Percentiles rank a stretch among this genome's conserved stretches.
Conservation (phyloP, 64 coral and sea anemone genomes). For the Orbicella faveolata region DNA sequence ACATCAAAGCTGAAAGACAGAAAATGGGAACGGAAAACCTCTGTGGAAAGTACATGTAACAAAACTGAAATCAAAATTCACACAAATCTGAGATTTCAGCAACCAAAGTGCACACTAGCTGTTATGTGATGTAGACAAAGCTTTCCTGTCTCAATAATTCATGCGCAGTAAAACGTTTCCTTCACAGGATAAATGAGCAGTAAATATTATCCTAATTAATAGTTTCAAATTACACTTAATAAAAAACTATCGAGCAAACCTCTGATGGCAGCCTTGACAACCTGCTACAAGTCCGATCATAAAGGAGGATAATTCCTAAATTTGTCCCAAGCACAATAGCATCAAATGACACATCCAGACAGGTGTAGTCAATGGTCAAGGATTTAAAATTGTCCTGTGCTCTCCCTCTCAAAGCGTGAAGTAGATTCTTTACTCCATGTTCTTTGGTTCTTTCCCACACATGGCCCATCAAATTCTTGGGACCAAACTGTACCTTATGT, state of each 20-base stretch:
- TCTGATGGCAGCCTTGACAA: conserved; percentile 55
- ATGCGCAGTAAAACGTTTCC: no score
- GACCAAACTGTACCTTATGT: conserved; percentile 49
- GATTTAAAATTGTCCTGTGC: conserved; percentile 57
- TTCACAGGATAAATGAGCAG: no score
- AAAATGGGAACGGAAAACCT: no score
- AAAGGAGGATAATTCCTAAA: conserved; percentile 73
- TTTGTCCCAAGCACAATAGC: conserved; percentile 79
- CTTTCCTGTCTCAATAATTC: no score
- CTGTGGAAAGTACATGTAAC: no score
- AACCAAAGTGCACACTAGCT: no score
- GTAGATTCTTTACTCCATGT: conserved; percentile 73
- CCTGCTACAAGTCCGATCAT: conserved; percentile 62
- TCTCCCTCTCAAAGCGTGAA: conserved; percentile 68
- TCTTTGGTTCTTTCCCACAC: conserved; percentile 60
- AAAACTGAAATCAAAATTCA: no score
- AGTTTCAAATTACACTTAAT: no score
- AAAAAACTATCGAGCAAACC: background rate
- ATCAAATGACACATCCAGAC: conserved; percentile 84
- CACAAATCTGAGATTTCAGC: no score
- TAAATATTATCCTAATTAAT: no score
- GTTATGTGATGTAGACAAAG: no score
- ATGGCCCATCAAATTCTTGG: conserved; percentile 73
- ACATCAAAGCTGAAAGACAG: no score
- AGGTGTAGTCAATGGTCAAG: conserved; percentile 67